Percentiles rank a stretch among this genome's conserved stretches.
Evolutionary conservation across 2,888 invertebrate genomes (phyloP).

Genomic region (Slavum lentiscoides): DNA sequence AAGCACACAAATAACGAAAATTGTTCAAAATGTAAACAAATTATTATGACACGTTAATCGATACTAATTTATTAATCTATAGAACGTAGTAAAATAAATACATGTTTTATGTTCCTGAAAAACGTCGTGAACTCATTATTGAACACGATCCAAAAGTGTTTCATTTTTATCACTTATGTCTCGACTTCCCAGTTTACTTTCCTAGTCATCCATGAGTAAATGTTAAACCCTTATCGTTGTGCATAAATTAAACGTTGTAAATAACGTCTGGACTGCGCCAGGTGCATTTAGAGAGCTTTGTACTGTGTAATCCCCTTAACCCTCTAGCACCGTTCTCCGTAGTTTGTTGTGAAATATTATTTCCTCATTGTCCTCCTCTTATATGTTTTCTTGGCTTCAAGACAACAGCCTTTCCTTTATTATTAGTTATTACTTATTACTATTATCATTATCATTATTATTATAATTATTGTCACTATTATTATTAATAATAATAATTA

Average conservation of each 20-base stretch:
- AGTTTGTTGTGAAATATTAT: constrained; percentile 44
- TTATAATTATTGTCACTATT: no score
- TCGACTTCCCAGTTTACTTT: background rate
- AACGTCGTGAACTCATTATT: background rate
- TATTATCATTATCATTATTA: no score
- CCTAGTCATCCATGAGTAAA: constrained; percentile 8
- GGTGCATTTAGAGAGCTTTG: constrained; percentile 42
- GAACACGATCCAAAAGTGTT: background rate
- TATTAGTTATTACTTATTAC: no score
- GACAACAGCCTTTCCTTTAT: constrained; percentile 18
- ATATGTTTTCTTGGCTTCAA: constrained; percentile 44
- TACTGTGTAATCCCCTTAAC: constrained; percentile 41
- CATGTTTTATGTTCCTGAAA: background rate
- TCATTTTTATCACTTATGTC: background rate
- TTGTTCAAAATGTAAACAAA: no score
- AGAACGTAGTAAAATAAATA: no score
- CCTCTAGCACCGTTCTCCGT: background rate
- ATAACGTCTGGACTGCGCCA: constrained; percentile 41
- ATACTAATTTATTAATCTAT: no score
- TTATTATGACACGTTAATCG: no score
- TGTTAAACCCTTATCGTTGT: constrained; percentile 29
- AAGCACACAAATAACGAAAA: no score
- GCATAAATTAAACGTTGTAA: constrained; percentile 46
- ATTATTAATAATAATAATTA: no score
- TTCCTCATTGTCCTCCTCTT: constrained; percentile 27